Evolutionary conservation across 2,797 vertebrate genomes (phyloP).

Genomic region (Rhynchotus rufescens): DNA sequence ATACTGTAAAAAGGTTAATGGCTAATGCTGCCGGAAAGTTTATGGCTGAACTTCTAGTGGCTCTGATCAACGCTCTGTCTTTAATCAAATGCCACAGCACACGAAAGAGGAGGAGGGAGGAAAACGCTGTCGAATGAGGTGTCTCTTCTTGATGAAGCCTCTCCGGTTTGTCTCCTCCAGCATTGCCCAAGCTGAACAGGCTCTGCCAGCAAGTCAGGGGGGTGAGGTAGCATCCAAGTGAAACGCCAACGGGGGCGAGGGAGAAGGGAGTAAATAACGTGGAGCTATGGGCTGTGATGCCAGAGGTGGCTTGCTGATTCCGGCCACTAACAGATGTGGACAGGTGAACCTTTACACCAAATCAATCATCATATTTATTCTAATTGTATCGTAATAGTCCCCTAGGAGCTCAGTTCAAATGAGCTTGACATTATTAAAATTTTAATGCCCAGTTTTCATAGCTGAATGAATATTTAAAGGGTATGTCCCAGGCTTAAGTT

Average conservation of each 20-base stretch:
- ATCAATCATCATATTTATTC: constrained; percentile 88
- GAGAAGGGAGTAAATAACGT: constrained; percentile 33
- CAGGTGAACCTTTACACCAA: constrained; percentile 81
- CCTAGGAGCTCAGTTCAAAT: constrained; percentile 86
- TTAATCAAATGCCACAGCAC: constrained; percentile 34
- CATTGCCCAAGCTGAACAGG: not conserved
- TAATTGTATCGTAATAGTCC: constrained; percentile 87
- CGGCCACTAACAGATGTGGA: constrained; percentile 64
- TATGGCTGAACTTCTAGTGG: constrained; percentile 16
- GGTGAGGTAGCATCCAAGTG: not conserved
- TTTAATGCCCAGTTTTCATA: constrained; percentile 90
- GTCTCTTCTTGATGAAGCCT: not conserved
- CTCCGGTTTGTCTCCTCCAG: not conserved
- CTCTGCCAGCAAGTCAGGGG: fast-evolving
- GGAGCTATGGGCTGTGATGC: not conserved
- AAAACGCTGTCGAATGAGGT: not conserved
- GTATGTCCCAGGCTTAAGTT: constrained; percentile 88
- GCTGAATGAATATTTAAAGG: constrained; percentile 91
- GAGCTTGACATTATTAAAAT: constrained; percentile 91
- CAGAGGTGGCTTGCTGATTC: constrained; percentile 43
- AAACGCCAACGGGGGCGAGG: not conserved
- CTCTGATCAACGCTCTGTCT: not conserved
- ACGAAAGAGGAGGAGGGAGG: not conserved
- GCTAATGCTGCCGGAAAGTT: not conserved
- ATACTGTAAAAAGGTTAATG: constrained; percentile 51